phyloP scores from a whole-genome alignment of 1,140 invertebrate genomes.

The Leptinotarsa texana region DNA sequence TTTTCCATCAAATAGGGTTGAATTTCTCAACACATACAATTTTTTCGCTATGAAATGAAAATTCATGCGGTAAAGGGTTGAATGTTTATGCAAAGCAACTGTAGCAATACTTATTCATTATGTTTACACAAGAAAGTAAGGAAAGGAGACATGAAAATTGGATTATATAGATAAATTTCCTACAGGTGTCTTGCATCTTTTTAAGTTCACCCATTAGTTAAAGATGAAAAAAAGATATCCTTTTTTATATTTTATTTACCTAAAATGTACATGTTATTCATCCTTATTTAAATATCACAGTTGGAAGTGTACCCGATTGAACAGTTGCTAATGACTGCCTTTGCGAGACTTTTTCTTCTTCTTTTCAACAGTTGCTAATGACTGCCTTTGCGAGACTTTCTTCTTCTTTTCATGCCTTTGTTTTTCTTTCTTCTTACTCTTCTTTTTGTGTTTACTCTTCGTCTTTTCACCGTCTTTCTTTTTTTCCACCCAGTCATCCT shows the following conservation, averaged over 20 bases:
- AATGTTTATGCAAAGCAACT: neutral
- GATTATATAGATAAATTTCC: neutral
- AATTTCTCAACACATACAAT: too few relatives aligned
- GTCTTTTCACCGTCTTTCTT: constrained; percentile 37
- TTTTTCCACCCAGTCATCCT: constrained; percentile 51
- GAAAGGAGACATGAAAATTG: neutral
- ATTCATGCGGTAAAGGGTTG: too few relatives aligned
- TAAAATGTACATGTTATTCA: neutral
- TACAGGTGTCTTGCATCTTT: neutral
- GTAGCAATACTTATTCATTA: too few relatives aligned
- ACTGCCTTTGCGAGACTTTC: constrained; percentile 33
- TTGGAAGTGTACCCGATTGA: neutral
- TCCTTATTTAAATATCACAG: constrained; percentile 24
- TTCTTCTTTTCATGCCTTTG: constrained; percentile 36
- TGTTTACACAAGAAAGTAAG: too few relatives aligned
- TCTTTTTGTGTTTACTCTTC: constrained; percentile 35
- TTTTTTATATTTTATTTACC: neutral
- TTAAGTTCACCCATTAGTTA: neutral
- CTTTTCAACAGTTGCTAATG: too few relatives aligned
- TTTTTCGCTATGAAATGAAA: too few relatives aligned
- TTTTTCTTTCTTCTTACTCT: constrained; percentile 38
- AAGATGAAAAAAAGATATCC: neutral
- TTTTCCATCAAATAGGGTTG: too few relatives aligned
- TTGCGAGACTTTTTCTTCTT: constrained; percentile 19
- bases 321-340: constrained; percentile 1